phyloP scores from a whole-genome alignment of 1,140 invertebrate genomes.

The Hestina assimilis region DNA sequence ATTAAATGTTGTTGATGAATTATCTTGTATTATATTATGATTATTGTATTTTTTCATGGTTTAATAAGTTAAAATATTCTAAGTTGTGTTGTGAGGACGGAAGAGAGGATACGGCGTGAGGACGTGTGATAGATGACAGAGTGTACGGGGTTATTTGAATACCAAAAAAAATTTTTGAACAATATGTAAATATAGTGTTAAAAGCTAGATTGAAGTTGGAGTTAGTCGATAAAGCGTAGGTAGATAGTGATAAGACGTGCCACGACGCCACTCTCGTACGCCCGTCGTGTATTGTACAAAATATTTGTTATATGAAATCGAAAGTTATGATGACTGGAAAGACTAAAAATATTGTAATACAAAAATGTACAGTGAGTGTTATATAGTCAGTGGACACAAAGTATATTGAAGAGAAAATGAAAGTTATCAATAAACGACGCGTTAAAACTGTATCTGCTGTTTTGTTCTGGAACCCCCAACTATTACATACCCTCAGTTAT shows the following conservation, averaged over 20 bases:
- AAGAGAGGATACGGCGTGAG: constrained; percentile 43
- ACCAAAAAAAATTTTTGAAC: constrained; percentile 77
- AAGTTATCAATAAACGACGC: constrained; percentile 76
- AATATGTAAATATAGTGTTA: constrained; percentile 76
- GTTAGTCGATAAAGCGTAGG: constrained; percentile 66
- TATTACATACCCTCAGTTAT: constrained; percentile 3
- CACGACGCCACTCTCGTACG: constrained; percentile 67
- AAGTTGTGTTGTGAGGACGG: constrained; percentile 63
- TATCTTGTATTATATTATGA: constrained; percentile 74
- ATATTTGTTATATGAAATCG: constrained; percentile 74
- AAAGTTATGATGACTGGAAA: constrained; percentile 71
- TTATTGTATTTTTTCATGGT: constrained; percentile 75
- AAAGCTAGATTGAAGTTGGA: constrained; percentile 59
- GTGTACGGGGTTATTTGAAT: constrained; percentile 71
- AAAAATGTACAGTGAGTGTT: constrained; percentile 78
- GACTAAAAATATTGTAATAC: constrained; percentile 76
- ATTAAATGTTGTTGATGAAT: constrained; percentile 72
- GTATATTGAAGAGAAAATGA: constrained; percentile 74
- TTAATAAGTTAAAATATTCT: constrained; percentile 74
- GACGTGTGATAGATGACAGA: constrained; percentile 56
- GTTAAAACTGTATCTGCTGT: constrained; percentile 73
- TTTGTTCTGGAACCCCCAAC: constrained; percentile 46
- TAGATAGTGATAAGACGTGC: constrained; percentile 69
- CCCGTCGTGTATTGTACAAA: constrained; percentile 75
- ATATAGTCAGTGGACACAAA: constrained; percentile 77